These are phyloP conservation scores for Limnephilus auricula DNA, from an alignment of 2,888 invertebrate genomes.

Conservation along the genomic window DNA sequence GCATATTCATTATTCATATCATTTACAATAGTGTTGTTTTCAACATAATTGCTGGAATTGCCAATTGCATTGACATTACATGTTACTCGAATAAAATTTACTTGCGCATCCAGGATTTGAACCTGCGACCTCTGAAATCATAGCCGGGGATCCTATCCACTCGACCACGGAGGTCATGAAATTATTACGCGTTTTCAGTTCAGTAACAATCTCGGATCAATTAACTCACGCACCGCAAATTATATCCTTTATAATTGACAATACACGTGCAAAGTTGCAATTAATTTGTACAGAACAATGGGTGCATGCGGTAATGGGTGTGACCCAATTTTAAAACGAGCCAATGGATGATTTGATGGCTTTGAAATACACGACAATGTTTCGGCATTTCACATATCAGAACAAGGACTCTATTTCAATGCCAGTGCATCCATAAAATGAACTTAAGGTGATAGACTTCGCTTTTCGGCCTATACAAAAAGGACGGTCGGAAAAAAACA, in stretches of 20 bases:
- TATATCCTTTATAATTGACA: neutral
- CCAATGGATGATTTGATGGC: conserved; percentile 16
- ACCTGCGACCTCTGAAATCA: no score
- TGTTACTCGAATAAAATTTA: no score
- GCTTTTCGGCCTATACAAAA: no score
- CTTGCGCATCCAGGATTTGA: no score
- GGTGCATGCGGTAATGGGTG: neutral
- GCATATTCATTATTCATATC: no score
- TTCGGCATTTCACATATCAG: conserved; percentile 10
- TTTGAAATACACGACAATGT: conserved; percentile 40
- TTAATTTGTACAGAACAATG: conserved; percentile 34
- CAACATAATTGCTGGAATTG: no score
- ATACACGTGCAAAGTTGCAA: neutral
- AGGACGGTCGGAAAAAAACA: no score
- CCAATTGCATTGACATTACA: no score
- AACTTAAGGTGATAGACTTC: no score
- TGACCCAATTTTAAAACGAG: conserved; percentile 31
- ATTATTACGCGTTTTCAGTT: neutral
- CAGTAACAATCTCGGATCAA: neutral
- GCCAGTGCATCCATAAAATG: conserved; percentile 7
- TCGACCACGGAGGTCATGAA: no score
- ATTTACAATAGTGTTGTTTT: no score
- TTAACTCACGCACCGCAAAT: neutral
- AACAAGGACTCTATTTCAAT: conserved; percentile 27
- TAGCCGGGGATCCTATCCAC: no score